Percentiles rank a stretch among this genome's conserved stretches.
phyloP scores from a whole-genome alignment of 2,888 invertebrate genomes.

The Ischnus inquisitorius region DNA sequence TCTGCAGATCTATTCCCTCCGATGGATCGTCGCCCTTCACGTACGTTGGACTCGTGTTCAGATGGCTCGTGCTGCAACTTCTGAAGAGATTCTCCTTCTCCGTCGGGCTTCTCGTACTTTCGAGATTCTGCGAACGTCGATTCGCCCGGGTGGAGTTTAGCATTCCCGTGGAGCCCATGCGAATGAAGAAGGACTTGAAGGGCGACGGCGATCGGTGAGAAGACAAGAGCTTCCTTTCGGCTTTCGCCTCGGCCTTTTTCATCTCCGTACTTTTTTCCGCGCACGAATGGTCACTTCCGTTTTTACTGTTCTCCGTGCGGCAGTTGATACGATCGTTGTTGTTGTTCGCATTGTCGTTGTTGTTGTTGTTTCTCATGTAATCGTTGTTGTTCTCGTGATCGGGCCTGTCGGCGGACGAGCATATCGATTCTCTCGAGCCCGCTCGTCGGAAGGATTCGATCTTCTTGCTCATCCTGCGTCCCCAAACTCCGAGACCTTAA shows the following conservation, averaged over 20 bases:
- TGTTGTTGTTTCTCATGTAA: constrained; percentile 74
- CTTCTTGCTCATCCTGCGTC: constrained; percentile 92
- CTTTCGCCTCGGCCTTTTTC: constrained; percentile 72
- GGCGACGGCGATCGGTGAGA: constrained; percentile 89
- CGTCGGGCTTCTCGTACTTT: constrained; percentile 84
- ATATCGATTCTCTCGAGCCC: constrained; percentile 88
- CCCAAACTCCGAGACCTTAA: constrained; percentile 87
- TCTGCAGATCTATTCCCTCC: constrained; percentile 90
- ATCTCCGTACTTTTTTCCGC: constrained; percentile 59
- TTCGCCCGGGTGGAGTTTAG: constrained; percentile 87
- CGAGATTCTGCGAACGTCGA: constrained; percentile 84
- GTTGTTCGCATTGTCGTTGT: constrained; percentile 72
- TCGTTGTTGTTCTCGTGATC: constrained; percentile 74
- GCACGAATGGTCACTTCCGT: not conserved
- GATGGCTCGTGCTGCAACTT: constrained; percentile 92
- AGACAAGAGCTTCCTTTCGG: constrained; percentile 80
- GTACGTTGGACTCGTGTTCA: constrained; percentile 88
- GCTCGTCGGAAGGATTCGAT: constrained; percentile 90
- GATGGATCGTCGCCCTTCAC: constrained; percentile 93
- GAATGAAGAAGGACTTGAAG: constrained; percentile 90
- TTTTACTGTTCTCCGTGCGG: constrained; percentile 64
- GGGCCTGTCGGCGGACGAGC: constrained; percentile 82
- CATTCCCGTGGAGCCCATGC: constrained; percentile 93
- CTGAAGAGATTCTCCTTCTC: constrained; percentile 88
- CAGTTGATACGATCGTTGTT: constrained; percentile 72